Evolutionary conservation across 2,113 vertebrate genomes (phyloP), one percentile per base, ranked within the genome.

Genomic region (Cromileptes altivelis): DNA sequence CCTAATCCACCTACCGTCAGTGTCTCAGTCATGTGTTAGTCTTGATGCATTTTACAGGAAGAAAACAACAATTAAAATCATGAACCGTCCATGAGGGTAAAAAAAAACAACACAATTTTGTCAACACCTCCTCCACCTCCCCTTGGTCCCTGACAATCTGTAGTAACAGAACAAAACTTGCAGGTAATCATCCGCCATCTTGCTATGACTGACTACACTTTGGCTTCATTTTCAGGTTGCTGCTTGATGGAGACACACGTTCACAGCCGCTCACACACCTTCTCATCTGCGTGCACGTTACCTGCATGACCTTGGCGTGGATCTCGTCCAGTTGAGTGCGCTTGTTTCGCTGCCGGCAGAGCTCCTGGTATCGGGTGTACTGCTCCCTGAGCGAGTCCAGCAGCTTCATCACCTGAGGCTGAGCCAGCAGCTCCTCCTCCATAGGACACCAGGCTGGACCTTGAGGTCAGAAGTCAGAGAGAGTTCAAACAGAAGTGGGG

Each of bases 221-320:
- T 12, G 42, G 11, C 42, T 45, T 45, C 42, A 11, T 12, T 42
- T 45, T 45, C 11, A 45, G 9, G 11, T 10, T 45, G 42, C 9
- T 45, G 42, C 42, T 45, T 45, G 42, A 12, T 10, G 6, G 6
- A 49, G 47, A 15, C 47, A 17, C 47, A 49, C 3, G 11, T 14
- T 49, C 47, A 17, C 49, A 50, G 49, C 42, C 9, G 42, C 11
- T 12, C 42, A 45, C 9, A 42, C 40, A 45, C 42, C 1, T 45
- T 9, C 0, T 45, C 42, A 4, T 55, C 40, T 30, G 52, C 37
- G 78, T 12, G 49, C 15, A 18, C 4, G 33, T 19, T 94, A 99
- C 98, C 98, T 99, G 98, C 97, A 98, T 99, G 90, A 99, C 98
- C 89, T 99, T 99, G 96, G 98, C 96, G 23, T 99, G 98, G 84